Evolutionary conservation across 2,797 vertebrate genomes (phyloP), one percentile per base, ranked within the genome.

Genomic region (Myotis planiceps): DNA sequence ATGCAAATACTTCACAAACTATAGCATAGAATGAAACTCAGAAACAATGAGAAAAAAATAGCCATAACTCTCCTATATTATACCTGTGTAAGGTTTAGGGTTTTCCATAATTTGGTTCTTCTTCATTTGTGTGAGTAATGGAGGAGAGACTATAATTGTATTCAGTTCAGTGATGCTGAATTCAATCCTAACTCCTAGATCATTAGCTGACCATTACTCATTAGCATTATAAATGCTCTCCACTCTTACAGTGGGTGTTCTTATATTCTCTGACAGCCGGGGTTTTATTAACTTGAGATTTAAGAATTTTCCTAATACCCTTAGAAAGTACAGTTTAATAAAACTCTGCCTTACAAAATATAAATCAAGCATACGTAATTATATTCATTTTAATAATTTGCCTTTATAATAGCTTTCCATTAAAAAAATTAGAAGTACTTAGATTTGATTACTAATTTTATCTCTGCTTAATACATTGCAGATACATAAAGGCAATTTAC

Each of bases 341-440:
- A 96, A 95, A 82, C 10, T 89, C 29, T 92, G 9, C 27, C 63
- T 10, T 85, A 68, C 29, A 65, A 88, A 87, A 91, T 76, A 90
- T 90, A 97, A 97, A 96, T 94, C 78, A 96, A 90, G 65, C 90
- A 91, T 92, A 80, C 21, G 76, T 95, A 97, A 97, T 97, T 92
- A 84, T 60, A 88, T 83, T 94, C 95, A 96, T 95, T 97, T 97
- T 49, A 96, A 96, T 90, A 94, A 92, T 94, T 93, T 95, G 69
- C 71, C 78, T 86, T 96, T 83, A 69, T 90, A 92, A 96, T 94
- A 72, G 88, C n/a, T 60, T 96, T 85, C 69, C 42, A 90, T 88
- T 92, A 95, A 85, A 92, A 53, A 94, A 96, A 97, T 78, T 74
- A 88, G 58, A 97, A 88, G 65, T 92, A 94, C 53, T 96, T 97